phyloP scores from a whole-genome alignment of 1,140 invertebrate genomes.

The Musca domestica region DNA sequence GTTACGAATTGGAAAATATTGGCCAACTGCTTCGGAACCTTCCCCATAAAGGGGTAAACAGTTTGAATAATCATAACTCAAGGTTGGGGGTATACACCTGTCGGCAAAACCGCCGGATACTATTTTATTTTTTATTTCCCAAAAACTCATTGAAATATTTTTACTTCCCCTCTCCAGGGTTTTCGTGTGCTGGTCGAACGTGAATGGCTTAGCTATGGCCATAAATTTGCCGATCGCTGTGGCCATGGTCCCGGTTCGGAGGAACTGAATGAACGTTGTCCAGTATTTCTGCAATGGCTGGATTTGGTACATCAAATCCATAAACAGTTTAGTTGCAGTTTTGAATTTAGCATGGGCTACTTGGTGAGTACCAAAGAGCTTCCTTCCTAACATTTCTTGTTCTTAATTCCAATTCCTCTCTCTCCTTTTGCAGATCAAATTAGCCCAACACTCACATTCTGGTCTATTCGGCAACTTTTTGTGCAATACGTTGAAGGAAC shows the following conservation, averaged over 20 bases:
- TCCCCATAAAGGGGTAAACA: no score
- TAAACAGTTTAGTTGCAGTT: constrained; percentile 85
- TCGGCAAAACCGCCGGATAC: no score
- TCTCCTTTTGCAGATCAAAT: constrained; percentile 76
- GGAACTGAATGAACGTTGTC: constrained; percentile 87
- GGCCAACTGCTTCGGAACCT: no score
- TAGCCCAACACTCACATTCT: constrained; percentile 92
- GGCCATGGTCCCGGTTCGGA: constrained; percentile 79
- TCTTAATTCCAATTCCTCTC: constrained; percentile 31
- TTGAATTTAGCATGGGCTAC: constrained; percentile 92
- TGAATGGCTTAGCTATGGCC: constrained; percentile 96
- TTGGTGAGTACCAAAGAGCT: constrained; percentile 65
- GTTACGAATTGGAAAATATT: no score
- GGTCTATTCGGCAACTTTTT: constrained; percentile 96
- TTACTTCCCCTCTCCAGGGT: constrained; percentile 61
- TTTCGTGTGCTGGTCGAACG: constrained; percentile 89
- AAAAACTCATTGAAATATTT: constrained; percentile 10
- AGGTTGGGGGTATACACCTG: no score
- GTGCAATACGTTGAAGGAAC: constrained; percentile 83
- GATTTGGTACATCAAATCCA: constrained; percentile 94
- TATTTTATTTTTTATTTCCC: no score
- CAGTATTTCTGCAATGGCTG: constrained; percentile 97
- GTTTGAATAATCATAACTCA: no score
- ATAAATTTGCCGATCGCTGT: constrained; percentile 95
- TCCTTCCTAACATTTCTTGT: not conserved